Base-by-base conservation (phyloP, 64 coral and sea anemone genomes). In the Acropora yongei region DNA sequence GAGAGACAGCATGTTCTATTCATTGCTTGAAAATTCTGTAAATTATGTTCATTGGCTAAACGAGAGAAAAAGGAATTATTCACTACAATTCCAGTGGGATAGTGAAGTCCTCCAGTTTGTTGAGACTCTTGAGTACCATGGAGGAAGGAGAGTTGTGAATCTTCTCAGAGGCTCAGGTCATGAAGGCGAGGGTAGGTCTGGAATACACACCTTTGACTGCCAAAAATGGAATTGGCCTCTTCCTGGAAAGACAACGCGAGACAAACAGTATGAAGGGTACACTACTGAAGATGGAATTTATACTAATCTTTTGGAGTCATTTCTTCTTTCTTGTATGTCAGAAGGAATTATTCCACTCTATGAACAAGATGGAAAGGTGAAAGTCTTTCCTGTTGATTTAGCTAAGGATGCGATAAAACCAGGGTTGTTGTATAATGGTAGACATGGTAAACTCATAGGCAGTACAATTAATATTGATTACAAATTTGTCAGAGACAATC, bases 381-480 rank as follows among this genome's bases (percentile, higher is more conserved):
- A 55, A 55, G 51, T 55, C 10, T 10, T 55, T 55, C 51, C 51
- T 55, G 51, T 10, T 5, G 91, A 61, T 88, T 84, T 93, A 17
- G 83, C 83, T 14, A 93, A 93, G 80, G 92, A 93, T 73, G 92
- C 49, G 66, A 17, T 93, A 78, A 93, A 93, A 68, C 91, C 84
- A 2, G 91, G 91, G 76, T 93, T 93, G n/a, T 67, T 93, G 40
- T 93, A 82, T 93, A 86, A 93, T 71, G 77, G 39, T 80, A 93
- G 53, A 69, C 92, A 93, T 67, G 86, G 86, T 8, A 93, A 88
- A 76, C 44, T 88, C 41, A 88, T 93, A 76, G 86, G 92, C 88
- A 93, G 92, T 77, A 93, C 86, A 8, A 55, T 55, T 8, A 55
- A 55, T 55, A 55, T 55, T 55, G 51, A 55, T 18, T 66, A 82